Percentiles rank a stretch among this genome's conserved stretches.
These are phyloP conservation scores for Schizopygopsis pylzovi DNA, from an alignment of 2,797 vertebrate genomes.

Conservation along the genomic window DNA sequence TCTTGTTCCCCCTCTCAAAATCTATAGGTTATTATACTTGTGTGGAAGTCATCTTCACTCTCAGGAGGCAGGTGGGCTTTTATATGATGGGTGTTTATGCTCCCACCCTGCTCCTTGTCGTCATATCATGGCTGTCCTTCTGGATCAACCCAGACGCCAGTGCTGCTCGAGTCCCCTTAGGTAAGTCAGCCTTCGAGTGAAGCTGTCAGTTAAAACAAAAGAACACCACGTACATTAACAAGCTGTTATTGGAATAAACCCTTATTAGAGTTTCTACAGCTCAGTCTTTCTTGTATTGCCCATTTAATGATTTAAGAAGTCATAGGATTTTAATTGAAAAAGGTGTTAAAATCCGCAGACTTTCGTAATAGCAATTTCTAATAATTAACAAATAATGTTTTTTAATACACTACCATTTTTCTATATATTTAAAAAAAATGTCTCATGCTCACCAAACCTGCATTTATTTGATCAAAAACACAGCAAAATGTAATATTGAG, in stretches of 20 bases:
- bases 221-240: neutral
- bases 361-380: neutral
- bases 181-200: slow-evolving; percentile 72
- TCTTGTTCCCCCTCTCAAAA: slow-evolving; percentile 42
- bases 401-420: neutral
- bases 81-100: slow-evolving; percentile 99
- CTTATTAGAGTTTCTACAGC: neutral
- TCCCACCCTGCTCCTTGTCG: slow-evolving; percentile 92
- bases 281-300: neutral
- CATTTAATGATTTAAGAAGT: slow-evolving; percentile 18
- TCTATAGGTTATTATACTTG: slow-evolving; percentile 93
- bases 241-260: neutral
- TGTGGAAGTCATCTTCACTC: slow-evolving; percentile 95
- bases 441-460: neutral
- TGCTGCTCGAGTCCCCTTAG: slow-evolving; percentile 93
- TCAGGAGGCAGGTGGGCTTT: slow-evolving; percentile 94
- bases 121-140: slow-evolving; percentile 97
- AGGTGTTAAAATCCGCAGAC: neutral
- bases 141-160: slow-evolving; percentile 99
- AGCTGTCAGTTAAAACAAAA: neutral
- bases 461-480: neutral
- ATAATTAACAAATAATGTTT: neutral
- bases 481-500: too few species aligned
- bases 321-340: neutral
- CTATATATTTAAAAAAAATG: neutral